A percentile compares a stretch with the other conserved stretches of the same genome.
Evolutionary conservation across 2,797 vertebrate species (phyloP).

Genomic region (Heterohyrax brucei): DNA sequence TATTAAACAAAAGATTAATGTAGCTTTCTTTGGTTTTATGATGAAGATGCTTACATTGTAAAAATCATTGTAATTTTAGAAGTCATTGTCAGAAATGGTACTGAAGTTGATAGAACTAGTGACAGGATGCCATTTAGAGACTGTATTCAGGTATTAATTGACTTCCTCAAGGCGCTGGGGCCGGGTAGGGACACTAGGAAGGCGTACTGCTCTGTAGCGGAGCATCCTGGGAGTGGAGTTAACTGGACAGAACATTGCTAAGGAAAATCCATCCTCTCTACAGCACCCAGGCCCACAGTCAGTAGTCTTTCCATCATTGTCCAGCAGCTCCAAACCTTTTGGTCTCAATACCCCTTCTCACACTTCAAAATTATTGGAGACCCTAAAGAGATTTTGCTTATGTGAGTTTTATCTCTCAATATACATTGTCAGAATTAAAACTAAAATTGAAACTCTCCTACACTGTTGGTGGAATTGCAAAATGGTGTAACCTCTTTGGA

Average conservation of each 20-base stretch:
- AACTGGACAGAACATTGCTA: background rate
- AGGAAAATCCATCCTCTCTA: background rate
- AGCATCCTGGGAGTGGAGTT: background rate
- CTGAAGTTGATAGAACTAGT: background rate
- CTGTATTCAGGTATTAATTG: background rate
- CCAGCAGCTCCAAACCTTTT: background rate
- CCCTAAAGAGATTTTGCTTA: background rate
- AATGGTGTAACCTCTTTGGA: no score
- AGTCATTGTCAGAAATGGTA: slow-evolving; percentile 5
- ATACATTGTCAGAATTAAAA: background rate
- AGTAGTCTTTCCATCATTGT: background rate
- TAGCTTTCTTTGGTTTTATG: slow-evolving; percentile 9
- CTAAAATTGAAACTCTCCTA: background rate
- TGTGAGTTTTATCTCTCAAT: background rate
- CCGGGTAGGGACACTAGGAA: background rate
- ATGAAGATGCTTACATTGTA: background rate
- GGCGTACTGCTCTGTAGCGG: background rate
- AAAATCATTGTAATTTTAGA: slow-evolving; percentile 18
- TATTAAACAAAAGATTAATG: background rate
- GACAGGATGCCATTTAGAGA: background rate
- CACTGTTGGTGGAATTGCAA: no score
- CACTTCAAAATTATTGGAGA: background rate
- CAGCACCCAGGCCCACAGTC: background rate
- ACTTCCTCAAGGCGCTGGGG: background rate
- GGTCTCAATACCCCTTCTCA: background rate